Conservation (phyloP, 2,113 vertebrate genomes). For the Sturnira hondurensis region DNA sequence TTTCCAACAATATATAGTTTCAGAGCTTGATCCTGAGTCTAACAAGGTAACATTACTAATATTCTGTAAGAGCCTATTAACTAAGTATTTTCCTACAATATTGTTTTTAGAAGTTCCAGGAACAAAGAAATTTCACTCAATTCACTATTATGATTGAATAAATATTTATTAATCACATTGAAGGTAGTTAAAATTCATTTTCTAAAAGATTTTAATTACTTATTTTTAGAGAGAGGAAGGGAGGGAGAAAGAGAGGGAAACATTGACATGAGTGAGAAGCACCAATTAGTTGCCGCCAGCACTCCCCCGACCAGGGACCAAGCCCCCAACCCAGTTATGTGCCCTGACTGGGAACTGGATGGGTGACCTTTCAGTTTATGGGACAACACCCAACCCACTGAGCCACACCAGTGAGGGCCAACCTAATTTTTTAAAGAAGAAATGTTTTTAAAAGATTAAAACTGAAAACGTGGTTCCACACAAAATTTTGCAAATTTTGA, state of each 20-base stretch:
- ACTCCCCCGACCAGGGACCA: too few species aligned
- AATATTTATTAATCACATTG: slow-evolving; percentile 36
- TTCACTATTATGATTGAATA: slow-evolving; percentile 2
- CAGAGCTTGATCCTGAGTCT: not conserved
- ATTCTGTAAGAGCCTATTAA: not conserved
- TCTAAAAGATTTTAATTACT: not conserved
- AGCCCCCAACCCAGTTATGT: too few species aligned
- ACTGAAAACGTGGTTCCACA: not conserved
- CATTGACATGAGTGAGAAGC: too few species aligned
- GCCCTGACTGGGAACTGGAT: too few species aligned
- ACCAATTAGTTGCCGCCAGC: too few species aligned
- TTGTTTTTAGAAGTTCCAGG: not conserved
- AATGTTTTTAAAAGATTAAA: not conserved
- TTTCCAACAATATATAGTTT: not conserved
- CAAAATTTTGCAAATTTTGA: not conserved
- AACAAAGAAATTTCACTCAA: slow-evolving; percentile 5
- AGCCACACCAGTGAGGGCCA: too few species aligned
- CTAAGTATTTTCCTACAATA: not conserved
- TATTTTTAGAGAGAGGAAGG: too few species aligned
- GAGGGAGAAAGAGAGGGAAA: too few species aligned
- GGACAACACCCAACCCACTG: too few species aligned
- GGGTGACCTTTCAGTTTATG: too few species aligned
- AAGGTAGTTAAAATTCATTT: slow-evolving; percentile 15
- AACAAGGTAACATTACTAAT: not conserved
- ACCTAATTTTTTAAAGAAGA: not conserved